Base-by-base conservation (phyloP, 2,113 vertebrate genomes). In the Amphiprion percula region DNA sequence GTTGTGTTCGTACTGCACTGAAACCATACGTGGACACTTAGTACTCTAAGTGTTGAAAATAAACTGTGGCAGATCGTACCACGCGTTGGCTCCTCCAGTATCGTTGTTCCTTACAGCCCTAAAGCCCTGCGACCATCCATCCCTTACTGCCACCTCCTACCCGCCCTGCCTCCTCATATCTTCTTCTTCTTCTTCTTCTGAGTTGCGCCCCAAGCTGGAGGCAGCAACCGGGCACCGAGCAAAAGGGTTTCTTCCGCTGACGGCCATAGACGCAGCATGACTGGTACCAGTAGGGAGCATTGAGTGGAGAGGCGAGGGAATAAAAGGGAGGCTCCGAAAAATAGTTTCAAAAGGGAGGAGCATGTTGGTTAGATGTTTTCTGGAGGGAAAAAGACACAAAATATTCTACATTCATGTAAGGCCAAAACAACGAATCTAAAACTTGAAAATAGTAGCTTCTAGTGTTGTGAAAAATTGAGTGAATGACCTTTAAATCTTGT, bases 251-350 rank as follows among this genome's bases (percentile, higher is more conserved):
- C 56, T 61, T 56, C 79, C 0, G 58, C 83, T 85, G 68, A 78
- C 71, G 83, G 81, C 79, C 62, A 68, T 24, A 82, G 47, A 83
- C 76, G 54, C 80, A 85, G 74, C 82, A 77, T 77, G 74, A 68
- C 68, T 68, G 72, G 55, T 68, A 69, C 58, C 75, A 80, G 82
- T 68, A 63, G 74, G 82, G 71, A 70, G 55, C 0, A 4, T 26
- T 6, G 37, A 37, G 65, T 47, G 52, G 60, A 55, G 79, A 74
- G 7, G 21, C 30, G 2, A 61, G 62, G 44, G 53, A 79, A 74
- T 79, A 67, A 82, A 82, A 63, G 49, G 47, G 12, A 79, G 49
- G 61, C 63, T 85, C 37, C 26, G 44, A 79, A 46, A 54, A 58
- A 28, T 61, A 5, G 52, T 79, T 61, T 76, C 47, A 4, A 47